Evolutionary conservation across 2,113 vertebrate genomes (phyloP).

Genomic region (Campylorhamphus procurvoides): DNA sequence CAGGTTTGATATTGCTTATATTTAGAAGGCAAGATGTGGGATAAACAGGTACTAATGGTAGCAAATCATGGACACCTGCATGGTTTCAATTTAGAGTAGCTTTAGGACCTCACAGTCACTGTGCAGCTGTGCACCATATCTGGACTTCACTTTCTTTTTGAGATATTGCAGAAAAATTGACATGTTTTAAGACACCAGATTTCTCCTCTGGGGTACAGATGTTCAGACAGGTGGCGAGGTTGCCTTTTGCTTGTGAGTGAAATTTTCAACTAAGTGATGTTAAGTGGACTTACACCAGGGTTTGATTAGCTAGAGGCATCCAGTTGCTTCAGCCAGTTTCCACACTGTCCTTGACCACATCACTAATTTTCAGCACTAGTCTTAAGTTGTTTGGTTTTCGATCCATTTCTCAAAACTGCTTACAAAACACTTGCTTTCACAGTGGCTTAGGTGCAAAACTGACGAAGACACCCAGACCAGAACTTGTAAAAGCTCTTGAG

Average conservation of each 20-base stretch:
- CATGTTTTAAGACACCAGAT: neutral
- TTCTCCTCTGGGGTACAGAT: neutral
- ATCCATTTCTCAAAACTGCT: neutral
- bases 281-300: neutral
- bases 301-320: neutral
- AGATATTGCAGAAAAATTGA: neutral
- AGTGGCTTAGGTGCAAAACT: neutral
- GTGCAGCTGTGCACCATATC: neutral
- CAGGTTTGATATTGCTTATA: neutral
- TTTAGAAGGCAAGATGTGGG: neutral
- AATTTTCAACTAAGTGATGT: neutral
- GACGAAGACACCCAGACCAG: neutral
- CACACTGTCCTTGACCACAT: neutral
- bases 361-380: neutral
- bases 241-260: neutral
- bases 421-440: neutral
- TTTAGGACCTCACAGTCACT: neutral
- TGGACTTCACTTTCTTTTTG: neutral
- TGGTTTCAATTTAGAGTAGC: neutral
- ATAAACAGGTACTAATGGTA: neutral
- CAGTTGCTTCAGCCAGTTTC: neutral
- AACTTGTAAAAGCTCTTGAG: neutral
- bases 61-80: neutral
- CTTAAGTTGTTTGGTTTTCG: neutral
- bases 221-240: neutral